Conservation (phyloP, 2,113 vertebrate genomes). For the rat (Rattus norvegicus) region DNA sequence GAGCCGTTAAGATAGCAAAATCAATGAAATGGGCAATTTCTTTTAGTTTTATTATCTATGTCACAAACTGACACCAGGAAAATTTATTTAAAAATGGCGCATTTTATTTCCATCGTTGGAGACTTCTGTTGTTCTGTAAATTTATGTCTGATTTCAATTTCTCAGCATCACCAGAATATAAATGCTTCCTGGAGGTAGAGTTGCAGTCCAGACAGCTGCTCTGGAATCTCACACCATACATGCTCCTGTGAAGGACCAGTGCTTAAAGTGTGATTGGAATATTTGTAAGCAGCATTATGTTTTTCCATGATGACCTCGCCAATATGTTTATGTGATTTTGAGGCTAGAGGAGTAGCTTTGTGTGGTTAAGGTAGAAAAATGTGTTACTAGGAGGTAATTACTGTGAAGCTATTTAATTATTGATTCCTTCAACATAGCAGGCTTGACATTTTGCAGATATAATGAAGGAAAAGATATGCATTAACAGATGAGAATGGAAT, state of each 20-base stretch:
- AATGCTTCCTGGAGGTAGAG: neutral
- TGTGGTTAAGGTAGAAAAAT: constrained; percentile 83
- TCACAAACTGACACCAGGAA: neutral
- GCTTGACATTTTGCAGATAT: constrained; percentile 86
- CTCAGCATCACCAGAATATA: neutral
- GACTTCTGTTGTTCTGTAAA: neutral
- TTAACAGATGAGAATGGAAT: constrained; percentile 83
- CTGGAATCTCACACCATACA: neutral
- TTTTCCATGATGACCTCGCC: constrained; percentile 61
- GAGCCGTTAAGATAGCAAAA: neutral
- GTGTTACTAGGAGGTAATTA: constrained; percentile 83
- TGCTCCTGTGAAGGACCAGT: neutral
- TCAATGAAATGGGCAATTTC: neutral
- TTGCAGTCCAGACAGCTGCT: neutral
- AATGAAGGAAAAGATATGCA: constrained; percentile 85
- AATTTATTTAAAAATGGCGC: neutral
- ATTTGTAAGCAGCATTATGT: constrained; percentile 54
- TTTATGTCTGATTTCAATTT: neutral
- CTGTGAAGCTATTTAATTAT: constrained; percentile 87
- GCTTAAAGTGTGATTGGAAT: constrained; percentile 31
- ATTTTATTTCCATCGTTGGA: neutral
- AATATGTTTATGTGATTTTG: constrained; percentile 76
- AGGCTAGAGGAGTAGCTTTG: constrained; percentile 81
- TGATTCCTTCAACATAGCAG: constrained; percentile 83
- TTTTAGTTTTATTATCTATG: constrained; percentile 18